A percentile compares a stretch with the other conserved stretches of the same genome.
Evolutionary conservation across 2,888 invertebrate species (phyloP).

Genomic region (Endomychus coccineus): DNA sequence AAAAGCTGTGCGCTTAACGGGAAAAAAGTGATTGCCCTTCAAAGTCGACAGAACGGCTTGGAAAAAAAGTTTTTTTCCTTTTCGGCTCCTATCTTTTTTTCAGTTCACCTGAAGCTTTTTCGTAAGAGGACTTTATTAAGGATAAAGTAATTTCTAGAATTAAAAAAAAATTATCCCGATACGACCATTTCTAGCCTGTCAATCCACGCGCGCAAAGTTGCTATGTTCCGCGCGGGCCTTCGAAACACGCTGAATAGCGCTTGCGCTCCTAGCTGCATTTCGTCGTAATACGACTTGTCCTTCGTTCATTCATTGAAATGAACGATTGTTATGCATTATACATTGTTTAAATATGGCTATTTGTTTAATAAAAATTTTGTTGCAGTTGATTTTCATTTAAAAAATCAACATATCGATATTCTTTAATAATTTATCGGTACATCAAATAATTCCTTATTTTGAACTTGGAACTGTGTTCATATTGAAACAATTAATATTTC

Average conservation of each 20-base stretch:
- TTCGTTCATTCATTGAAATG: neutral
- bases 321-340: constrained; percentile 1
- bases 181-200: too few species aligned
- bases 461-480: neutral
- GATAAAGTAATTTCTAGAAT: too few species aligned
- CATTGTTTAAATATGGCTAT: neutral
- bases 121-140: neutral
- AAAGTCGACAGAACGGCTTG: neutral
- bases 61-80: neutral
- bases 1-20: neutral
- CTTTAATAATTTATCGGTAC: too few species aligned
- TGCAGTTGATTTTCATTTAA: too few species aligned
- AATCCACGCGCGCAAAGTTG: too few species aligned
- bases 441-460: neutral
- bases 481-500: neutral
- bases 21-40: neutral
- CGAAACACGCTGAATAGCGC: too few species aligned
- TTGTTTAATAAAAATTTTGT: neutral
- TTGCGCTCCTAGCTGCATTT: neutral
- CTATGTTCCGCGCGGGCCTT: too few species aligned
- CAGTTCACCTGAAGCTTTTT: constrained; percentile 1
- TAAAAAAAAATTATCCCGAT: too few species aligned
- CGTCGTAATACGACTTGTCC: neutral
- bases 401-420: too few species aligned
- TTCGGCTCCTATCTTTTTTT: neutral